Evolutionary conservation across 2,888 invertebrate species (phyloP).

Genomic region (Drosophila putrida): DNA sequence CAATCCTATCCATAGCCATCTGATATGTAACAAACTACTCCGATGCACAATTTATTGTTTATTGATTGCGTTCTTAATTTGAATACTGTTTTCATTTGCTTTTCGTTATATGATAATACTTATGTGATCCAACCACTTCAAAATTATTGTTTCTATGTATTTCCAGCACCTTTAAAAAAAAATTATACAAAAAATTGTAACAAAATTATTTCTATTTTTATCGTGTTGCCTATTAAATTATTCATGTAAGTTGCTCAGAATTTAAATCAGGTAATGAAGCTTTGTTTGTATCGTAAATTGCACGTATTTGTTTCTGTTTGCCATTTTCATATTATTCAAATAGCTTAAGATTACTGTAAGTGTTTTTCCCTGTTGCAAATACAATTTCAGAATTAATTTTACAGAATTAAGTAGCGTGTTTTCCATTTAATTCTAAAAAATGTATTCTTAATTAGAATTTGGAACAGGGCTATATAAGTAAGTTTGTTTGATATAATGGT

Average conservation of each 20-base stretch:
- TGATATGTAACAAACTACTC: constrained; percentile 79
- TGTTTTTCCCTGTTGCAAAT: neutral
- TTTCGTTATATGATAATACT: constrained; percentile 45
- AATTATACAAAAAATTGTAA: constrained; percentile 52
- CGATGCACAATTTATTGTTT: constrained; percentile 47
- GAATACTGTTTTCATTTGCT: constrained; percentile 61
- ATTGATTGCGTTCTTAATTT: constrained; percentile 41
- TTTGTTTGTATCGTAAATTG: constrained; percentile 68
- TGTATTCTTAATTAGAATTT: neutral
- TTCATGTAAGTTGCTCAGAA: constrained; percentile 70
- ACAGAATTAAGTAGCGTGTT: neutral
- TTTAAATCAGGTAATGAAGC: constrained; percentile 79
- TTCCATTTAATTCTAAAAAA: neutral
- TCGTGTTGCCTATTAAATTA: constrained; percentile 55
- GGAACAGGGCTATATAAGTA: neutral
- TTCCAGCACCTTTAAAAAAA: constrained; percentile 59
- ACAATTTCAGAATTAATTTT: neutral
- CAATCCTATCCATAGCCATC: constrained; percentile 31
- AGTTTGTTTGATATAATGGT: constrained; percentile 27
- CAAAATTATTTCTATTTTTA: constrained; percentile 70
- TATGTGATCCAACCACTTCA: constrained; percentile 40
- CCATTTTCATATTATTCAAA: constrained; percentile 33
- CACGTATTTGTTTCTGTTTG: constrained; percentile 49
- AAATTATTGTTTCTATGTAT: constrained; percentile 60
- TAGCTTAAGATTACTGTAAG: constrained; percentile 43